A percentile compares a stretch with the other conserved stretches of the same genome.
Evolutionary conservation across 2,113 vertebrate species (phyloP).

Genomic region (Electrona antarctica): DNA sequence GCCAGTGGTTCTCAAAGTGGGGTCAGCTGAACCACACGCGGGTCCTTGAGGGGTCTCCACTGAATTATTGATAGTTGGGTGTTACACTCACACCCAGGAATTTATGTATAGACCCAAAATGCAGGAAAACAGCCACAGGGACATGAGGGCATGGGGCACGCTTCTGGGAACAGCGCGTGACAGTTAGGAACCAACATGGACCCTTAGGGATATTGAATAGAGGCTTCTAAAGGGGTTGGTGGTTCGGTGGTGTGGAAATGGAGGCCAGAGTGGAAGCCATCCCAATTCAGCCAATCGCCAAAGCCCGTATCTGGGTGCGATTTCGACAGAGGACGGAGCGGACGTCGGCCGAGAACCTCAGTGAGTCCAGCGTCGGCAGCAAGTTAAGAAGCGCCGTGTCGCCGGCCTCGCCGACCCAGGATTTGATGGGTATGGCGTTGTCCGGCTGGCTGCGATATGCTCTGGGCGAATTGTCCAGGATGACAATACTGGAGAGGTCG

Average conservation of each 20-base stretch:
- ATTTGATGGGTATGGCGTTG: constrained; percentile 95
- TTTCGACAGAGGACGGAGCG: constrained; percentile 95
- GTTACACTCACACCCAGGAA: no score
- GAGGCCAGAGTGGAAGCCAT: constrained; percentile 61
- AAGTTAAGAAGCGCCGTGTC: constrained; percentile 94
- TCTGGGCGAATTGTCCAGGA: constrained; percentile 93
- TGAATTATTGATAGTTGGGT: no score
- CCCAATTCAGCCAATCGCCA: constrained; percentile 82
- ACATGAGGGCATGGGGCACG: no score
- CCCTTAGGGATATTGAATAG: neutral
- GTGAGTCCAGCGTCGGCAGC: constrained; percentile 92
- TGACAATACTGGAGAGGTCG: constrained; percentile 94
- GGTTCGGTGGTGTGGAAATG: constrained; percentile 53
- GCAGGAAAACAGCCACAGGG: no score
- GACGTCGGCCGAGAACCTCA: constrained; percentile 93
- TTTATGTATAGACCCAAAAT: no score
- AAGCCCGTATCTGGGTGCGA: constrained; percentile 90
- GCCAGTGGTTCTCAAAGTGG: no score
- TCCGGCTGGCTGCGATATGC: constrained; percentile 96
- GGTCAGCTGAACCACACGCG: no score
- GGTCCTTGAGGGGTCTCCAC: no score
- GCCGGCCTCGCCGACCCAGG: constrained; percentile 94
- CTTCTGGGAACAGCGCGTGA: no score
- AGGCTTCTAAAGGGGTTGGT: constrained; percentile 53
- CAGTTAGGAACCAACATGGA: no score